phyloP scores from a whole-genome alignment of 2,797 vertebrate genomes.

The Oryzias sinensis region DNA sequence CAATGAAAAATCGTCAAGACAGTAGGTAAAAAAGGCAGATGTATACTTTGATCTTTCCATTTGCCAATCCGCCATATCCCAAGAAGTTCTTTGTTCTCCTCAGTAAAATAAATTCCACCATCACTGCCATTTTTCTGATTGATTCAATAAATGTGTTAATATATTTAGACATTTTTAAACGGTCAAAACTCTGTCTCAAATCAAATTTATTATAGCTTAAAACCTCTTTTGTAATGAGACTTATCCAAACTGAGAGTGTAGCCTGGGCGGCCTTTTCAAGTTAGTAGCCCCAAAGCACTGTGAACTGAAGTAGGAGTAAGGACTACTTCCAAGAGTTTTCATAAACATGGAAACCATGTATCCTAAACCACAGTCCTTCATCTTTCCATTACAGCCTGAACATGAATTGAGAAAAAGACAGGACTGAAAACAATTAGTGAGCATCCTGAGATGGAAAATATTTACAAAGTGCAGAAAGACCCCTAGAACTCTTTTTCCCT shows the following conservation, averaged over 20 bases:
- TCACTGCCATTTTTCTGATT: conserved; percentile 76
- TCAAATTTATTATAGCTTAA: too few relatives aligned
- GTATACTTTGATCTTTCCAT: conserved; percentile 79
- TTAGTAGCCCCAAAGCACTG: conserved; percentile 80
- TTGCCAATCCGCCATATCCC: conserved; percentile 78
- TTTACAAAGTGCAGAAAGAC: conserved; percentile 14
- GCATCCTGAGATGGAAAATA: background rate
- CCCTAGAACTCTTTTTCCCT: conserved; percentile 10
- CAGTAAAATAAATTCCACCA: conserved; percentile 77
- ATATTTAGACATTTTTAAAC: too few relatives aligned
- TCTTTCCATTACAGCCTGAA: conserved; percentile 76
- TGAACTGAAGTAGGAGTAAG: too few relatives aligned
- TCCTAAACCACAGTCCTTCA: conserved; percentile 41
- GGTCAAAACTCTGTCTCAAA: too few relatives aligned
- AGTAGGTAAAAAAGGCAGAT: conserved; percentile 19
- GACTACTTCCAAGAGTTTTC: background rate
- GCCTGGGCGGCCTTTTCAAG: conserved; percentile 24
- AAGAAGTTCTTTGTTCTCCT: conserved; percentile 75
- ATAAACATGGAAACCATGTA: conserved; percentile 47
- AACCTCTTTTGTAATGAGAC: too few relatives aligned
- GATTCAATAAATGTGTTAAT: conserved; percentile 28
- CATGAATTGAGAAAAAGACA: background rate
- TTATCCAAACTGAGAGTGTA: conserved; percentile 54
- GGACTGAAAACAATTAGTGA: conserved; percentile 1
- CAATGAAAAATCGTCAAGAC: conserved; percentile 11